Evolutionary conservation across 2,113 vertebrate species (phyloP).

Genomic region (Rhinogobius similis): DNA sequence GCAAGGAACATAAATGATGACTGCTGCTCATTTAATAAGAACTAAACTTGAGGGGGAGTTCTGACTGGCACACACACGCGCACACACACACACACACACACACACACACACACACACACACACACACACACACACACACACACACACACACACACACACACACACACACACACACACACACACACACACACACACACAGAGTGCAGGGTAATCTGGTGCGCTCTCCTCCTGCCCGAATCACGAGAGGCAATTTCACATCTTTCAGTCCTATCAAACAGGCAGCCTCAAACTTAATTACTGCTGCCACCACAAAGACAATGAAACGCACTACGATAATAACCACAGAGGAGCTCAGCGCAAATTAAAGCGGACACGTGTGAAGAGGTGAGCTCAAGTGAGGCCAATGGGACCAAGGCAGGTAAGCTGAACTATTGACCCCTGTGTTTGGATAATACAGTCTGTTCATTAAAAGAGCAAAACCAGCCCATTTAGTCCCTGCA

Average conservation of each 20-base stretch:
- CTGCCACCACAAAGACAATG: constrained; percentile 47
- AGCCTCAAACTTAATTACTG: constrained; percentile 60
- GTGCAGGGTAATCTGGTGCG: neutral
- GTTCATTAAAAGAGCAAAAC: neutral
- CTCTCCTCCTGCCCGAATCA: constrained; percentile 33
- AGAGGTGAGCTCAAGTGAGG: constrained; percentile 21
- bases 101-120: constrained; percentile 5
- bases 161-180: constrained; percentile 1
- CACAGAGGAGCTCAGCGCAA: constrained; percentile 44
- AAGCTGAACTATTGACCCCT: constrained; percentile 4
- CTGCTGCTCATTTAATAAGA: constrained; percentile 41
- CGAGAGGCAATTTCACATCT: constrained; percentile 65
- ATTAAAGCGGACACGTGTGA: constrained; percentile 29
- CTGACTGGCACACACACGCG: neutral
- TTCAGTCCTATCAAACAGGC: constrained; percentile 54
- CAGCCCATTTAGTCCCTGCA: neutral
- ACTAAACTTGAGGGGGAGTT: constrained; percentile 32
- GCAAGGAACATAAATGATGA: constrained; percentile 28
- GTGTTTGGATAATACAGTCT: constrained; percentile 1
- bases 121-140: constrained; percentile 5
- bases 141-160: neutral
- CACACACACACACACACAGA: constrained; percentile 7
- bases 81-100: neutral
- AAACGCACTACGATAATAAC: constrained; percentile 45
- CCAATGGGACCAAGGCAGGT: constrained; percentile 6